Percentiles rank a stretch among this genome's conserved stretches.
phyloP scores from a whole-genome alignment of 2,888 invertebrate genomes.

The Dermolepida albohirtum region DNA sequence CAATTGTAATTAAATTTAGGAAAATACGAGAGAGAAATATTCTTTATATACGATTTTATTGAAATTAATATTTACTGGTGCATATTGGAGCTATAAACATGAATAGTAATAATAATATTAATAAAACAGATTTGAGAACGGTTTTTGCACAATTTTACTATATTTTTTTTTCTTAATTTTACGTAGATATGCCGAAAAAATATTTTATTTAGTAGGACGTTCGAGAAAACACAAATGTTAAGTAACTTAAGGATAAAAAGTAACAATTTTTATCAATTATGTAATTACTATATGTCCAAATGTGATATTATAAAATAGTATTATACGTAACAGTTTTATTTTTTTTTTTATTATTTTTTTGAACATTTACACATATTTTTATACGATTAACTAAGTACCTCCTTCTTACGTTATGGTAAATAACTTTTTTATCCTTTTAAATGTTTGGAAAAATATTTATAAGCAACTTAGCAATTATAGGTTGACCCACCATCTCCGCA shows the following conservation, averaged over 20 bases:
- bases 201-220: constrained; percentile 23
- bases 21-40: background rate
- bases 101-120: background rate
- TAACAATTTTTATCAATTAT: constrained; percentile 17
- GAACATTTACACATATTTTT: no score
- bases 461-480: constrained; percentile 34
- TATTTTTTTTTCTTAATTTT: constrained; percentile 1
- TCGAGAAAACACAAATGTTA: constrained; percentile 2
- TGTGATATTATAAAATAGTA: constrained; percentile 45
- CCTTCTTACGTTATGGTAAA: no score
- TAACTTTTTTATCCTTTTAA: no score
- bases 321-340: constrained; percentile 33
- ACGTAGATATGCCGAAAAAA: constrained; percentile 1
- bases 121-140: background rate
- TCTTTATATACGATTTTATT: no score
- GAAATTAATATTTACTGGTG: no score
- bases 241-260: constrained; percentile 5
- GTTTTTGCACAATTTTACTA: constrained; percentile 17
- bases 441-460: constrained; percentile 4
- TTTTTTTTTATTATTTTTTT: constrained; percentile 13
- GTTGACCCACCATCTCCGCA: constrained; percentile 26
- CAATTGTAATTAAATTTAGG: constrained; percentile 25
- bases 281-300: constrained; percentile 32
- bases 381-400: no score
- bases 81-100: no score